phyloP scores from a whole-genome alignment of 2,113 vertebrate species.

The Myiopsitta monachus region DNA sequence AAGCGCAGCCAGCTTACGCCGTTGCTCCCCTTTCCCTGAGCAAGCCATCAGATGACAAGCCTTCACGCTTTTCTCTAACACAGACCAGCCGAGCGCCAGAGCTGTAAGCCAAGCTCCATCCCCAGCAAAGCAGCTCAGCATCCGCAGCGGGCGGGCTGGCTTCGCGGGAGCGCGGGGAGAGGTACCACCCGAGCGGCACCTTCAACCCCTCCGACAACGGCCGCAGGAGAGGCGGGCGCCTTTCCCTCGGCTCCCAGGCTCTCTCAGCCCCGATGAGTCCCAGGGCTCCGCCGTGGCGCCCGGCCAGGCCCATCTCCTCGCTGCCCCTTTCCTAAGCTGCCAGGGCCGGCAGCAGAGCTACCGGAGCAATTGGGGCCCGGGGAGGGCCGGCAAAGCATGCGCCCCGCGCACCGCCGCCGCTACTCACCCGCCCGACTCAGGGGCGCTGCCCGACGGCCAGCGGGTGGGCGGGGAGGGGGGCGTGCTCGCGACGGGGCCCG shows the following conservation, averaged over 20 bases:
- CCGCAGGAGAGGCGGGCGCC: background rate
- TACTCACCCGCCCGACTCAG: conserved; percentile 13
- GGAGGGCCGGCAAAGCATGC: too few relatives aligned
- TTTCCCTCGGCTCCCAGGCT: too few relatives aligned
- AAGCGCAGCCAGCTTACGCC: fast-evolving
- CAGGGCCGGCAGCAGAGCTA: too few relatives aligned
- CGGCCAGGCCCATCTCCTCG: background rate
- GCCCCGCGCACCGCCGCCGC: too few relatives aligned
- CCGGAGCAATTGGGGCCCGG: background rate
- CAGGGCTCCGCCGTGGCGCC: background rate
- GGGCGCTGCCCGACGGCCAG: background rate
- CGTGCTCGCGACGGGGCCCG: too few relatives aligned
- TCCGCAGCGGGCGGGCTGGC: background rate
- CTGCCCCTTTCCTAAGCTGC: background rate
- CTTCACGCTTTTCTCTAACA: fast-evolving
- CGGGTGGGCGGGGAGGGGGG: background rate
- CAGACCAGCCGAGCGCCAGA: background rate
- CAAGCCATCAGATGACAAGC: fast-evolving
- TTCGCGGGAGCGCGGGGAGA: background rate
- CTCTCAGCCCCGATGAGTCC: background rate
- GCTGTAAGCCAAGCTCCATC: background rate
- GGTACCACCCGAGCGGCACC: too few relatives aligned
- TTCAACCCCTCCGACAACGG: background rate
- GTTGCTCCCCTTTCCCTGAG: fast-evolving
- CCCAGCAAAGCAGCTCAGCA: background rate